Base-by-base conservation (phyloP, 2,113 vertebrate genomes). In the Hoplias malabaricus region DNA sequence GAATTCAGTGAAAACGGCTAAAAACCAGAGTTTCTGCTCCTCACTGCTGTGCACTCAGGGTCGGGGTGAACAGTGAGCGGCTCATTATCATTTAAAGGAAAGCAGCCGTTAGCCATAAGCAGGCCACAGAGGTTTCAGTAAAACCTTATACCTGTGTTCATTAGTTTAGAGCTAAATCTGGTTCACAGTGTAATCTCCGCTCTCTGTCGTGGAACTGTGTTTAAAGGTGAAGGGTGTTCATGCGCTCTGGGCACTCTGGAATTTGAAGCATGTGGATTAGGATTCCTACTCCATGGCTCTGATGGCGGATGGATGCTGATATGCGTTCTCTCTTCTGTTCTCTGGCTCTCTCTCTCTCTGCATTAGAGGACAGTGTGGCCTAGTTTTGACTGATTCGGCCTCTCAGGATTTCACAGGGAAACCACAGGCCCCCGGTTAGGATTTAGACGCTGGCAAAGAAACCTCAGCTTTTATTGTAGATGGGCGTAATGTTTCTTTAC, bases 331-430 rank as follows among this genome's bases (percentile, higher is more conserved):
- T 25, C 27, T 16, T 14, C 42, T 73, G 38, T 27, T 40, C 42
- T 21, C n/a, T 65, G 43, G 0, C n/a, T n/a, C n/a, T n/a, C n/a
- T n/a, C n/a, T n/a, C n/a, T n/a, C n/a, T n/a, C n/a, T 74, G 57
- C 57, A 36, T 74, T 27, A 48, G 59, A 14, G 59, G 46, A 65
- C 72, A 38, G 57, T 1, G 2, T 36, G 57, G 72, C 42, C 59
- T 65, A 75, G 42, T 75, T 75, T 75, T 16, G 43, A 48, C 57
- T 25, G 40, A 63, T 48, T 63, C 25, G 16, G 9, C 40, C 57
- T 74, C 57, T 62, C 4, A 34, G 57, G 71, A 62, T 48, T 48
- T 62, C 56, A 19, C n/a, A 25, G 40, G 4, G 14, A 53, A 14
- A 9, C 27, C 36, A 31, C 33, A 36, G 57, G 57, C 57, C 16